Conservation (phyloP, 2,113 vertebrate genomes). For the Psophia crepitans region DNA sequence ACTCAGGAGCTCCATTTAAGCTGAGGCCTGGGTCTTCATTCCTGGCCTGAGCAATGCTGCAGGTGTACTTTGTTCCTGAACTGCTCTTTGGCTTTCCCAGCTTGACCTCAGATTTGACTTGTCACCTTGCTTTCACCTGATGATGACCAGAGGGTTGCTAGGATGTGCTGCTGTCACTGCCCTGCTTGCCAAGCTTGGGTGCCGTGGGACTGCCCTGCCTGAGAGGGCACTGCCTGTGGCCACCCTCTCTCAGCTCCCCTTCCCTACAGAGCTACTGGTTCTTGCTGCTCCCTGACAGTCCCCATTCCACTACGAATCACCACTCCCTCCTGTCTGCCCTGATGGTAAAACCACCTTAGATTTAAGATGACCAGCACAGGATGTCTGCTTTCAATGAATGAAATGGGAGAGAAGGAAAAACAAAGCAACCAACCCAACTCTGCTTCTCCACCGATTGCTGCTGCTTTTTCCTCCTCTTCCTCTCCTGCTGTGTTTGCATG, state of each 20-base stretch:
- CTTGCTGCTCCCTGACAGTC: not conserved
- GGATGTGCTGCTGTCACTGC: not conserved
- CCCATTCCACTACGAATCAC: not conserved
- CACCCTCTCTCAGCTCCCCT: not conserved
- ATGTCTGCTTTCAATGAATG: not conserved
- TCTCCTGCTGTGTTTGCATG: not conserved
- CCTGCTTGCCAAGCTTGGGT: not conserved
- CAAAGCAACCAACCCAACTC: constrained; percentile 57
- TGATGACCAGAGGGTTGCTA: no score
- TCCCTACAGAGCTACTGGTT: not conserved
- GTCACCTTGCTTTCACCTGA: not conserved
- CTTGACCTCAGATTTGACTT: not conserved
- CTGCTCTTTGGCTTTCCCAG: not conserved
- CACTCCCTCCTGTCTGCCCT: not conserved
- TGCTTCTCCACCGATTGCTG: constrained; percentile 8
- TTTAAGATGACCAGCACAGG: not conserved
- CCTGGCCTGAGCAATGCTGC: not conserved
- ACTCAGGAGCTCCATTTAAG: not conserved
- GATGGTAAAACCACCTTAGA: not conserved
- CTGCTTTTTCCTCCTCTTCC: constrained; percentile 23
- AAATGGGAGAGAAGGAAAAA: not conserved
- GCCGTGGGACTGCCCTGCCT: accelerated
- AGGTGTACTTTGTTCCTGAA: not conserved
- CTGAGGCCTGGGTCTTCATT: not conserved
- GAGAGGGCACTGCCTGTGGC: not conserved